Conservation (phyloP, 1,140 invertebrate species). For the Scaptomyza graminum region DNA sequence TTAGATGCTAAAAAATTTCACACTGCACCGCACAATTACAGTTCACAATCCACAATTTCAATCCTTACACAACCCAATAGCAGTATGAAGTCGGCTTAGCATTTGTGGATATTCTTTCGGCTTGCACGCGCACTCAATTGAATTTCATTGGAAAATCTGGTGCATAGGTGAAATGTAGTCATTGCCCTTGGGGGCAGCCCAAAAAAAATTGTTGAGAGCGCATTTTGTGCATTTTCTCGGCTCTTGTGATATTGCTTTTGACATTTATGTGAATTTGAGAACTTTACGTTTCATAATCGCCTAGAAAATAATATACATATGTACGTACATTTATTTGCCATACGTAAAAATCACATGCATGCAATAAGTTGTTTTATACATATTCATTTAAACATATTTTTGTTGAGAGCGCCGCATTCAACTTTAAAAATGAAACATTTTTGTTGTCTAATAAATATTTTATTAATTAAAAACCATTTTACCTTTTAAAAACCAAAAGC, state of each 20-base stretch:
- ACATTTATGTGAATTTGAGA: conserved; percentile 70
- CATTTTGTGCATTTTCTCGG: conserved; percentile 40
- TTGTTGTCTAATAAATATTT: too few species aligned
- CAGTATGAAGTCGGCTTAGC: background rate
- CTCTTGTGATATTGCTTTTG: conserved; percentile 41
- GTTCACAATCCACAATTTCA: background rate
- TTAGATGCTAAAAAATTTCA: conserved; percentile 62
- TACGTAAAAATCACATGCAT: too few species aligned
- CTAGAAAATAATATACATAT: background rate
- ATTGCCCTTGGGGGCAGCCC: conserved; percentile 42
- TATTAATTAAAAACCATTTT: too few species aligned
- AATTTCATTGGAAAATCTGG: conserved; percentile 66
- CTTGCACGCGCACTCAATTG: conserved; percentile 70
- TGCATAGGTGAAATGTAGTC: conserved; percentile 27
- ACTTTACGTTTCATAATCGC: conserved; percentile 47
- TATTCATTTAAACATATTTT: background rate
- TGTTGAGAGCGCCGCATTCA: too few species aligned
- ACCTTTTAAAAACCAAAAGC: too few species aligned
- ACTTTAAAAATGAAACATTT: too few species aligned
- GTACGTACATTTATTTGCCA: background rate
- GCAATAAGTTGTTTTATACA: background rate
- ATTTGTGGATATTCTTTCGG: conserved; percentile 50
- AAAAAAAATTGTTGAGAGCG: conserved; percentile 47
- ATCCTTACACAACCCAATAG: background rate
- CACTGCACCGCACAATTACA: conserved; percentile 2